phyloP scores from a whole-genome alignment of 1,140 invertebrate genomes.

The Drosophila melanogaster region Release_6_plus_ISO1_MT NT_033777.3:22848001-22848500 shows the following conservation, averaged over 20 bases:
- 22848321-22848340: constrained; percentile 70
- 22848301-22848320: constrained; percentile 27
- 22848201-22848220: constrained; percentile 79
- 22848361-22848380: constrained; percentile 82
- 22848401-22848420: constrained; percentile 61
- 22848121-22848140: not conserved
- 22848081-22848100: constrained; percentile 65
- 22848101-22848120: constrained; percentile 30
- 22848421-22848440: constrained; percentile 31
- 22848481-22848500: constrained; percentile 80
- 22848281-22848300: not conserved
- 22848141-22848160: constrained; percentile 17
- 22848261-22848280: constrained; percentile 29
- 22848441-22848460: constrained; percentile 61
- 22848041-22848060: constrained; percentile 46
- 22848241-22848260: constrained; percentile 63
- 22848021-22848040: constrained; percentile 21
- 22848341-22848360: constrained; percentile 61
- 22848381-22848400: constrained; percentile 74
- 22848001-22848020: constrained; percentile 21
- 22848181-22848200: constrained; percentile 80
- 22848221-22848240: constrained; percentile 70
- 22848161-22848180: constrained; percentile 52
- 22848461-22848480: constrained; percentile 59
- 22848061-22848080: constrained; percentile 46